Conservation (phyloP, 2,113 vertebrate species). For the Pogona vitticeps region DNA sequence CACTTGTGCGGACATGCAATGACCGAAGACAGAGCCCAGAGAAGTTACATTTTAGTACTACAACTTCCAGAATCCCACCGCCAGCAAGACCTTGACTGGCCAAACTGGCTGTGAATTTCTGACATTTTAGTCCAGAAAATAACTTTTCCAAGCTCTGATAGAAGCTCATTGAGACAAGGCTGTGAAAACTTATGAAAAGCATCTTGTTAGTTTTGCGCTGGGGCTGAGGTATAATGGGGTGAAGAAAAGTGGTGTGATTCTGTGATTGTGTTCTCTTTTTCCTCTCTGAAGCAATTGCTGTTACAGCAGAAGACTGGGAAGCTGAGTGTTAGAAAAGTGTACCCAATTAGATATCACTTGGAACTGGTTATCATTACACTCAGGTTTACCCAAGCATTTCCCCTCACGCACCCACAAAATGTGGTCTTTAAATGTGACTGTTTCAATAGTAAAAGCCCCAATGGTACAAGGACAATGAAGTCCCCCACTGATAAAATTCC, state of each 20-base stretch:
- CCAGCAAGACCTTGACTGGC: too few relatives aligned
- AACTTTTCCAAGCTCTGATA: too few relatives aligned
- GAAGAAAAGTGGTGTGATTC: background rate
- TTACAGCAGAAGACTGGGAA: background rate
- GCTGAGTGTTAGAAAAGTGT: background rate
- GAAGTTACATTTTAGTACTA: too few relatives aligned
- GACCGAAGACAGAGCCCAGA: too few relatives aligned
- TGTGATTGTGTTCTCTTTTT: background rate
- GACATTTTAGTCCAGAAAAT: too few relatives aligned
- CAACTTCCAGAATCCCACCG: too few relatives aligned
- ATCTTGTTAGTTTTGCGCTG: background rate
- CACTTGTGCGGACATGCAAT: background rate
- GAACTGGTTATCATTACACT: background rate
- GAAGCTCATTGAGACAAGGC: background rate
- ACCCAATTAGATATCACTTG: background rate
- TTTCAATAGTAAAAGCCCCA: background rate
- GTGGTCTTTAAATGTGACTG: too few relatives aligned
- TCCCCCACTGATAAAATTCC: background rate
- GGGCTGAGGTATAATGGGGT: background rate
- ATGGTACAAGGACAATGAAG: background rate
- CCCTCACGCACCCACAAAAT: background rate
- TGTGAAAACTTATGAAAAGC: background rate
- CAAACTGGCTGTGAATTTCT: too few relatives aligned
- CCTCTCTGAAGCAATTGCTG: background rate
- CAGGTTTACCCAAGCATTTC: background rate